Percentiles rank a stretch among this genome's conserved stretches.
Conservation (phyloP, 2,888 invertebrate genomes). For the Selenia dentaria region DNA sequence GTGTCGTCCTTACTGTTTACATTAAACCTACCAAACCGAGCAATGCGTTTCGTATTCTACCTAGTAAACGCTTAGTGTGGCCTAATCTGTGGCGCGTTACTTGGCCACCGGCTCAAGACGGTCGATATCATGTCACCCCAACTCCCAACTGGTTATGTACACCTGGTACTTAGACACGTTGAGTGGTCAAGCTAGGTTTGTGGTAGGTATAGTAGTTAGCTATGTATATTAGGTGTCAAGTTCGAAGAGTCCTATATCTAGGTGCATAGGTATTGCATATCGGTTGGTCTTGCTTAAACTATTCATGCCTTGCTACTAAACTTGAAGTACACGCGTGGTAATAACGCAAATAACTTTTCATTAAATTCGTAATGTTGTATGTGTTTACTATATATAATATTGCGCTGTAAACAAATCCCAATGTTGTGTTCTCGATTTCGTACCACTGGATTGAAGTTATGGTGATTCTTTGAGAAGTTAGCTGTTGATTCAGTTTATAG, state of each 20-base stretch:
- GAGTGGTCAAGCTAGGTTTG: constrained; percentile 14
- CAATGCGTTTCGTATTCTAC: neutral
- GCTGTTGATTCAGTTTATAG: too few species aligned
- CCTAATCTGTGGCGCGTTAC: constrained; percentile 31
- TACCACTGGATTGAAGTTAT: too few species aligned
- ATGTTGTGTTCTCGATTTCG: too few species aligned
- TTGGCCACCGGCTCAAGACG: constrained; percentile 82
- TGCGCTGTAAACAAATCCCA: too few species aligned
- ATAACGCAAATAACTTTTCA: too few species aligned
- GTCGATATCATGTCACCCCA: constrained; percentile 81
- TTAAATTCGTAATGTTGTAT: too few species aligned
- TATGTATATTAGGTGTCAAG: constrained; percentile 12
- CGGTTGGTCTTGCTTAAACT: neutral
- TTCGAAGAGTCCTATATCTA: neutral
- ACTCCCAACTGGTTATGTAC: constrained; percentile 72
- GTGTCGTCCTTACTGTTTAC: too few species aligned
- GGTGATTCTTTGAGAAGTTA: too few species aligned
- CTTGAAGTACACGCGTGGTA: too few species aligned
- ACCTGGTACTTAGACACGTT: constrained; percentile 68
- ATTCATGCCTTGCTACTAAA: neutral
- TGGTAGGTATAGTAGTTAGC: constrained; percentile 33
- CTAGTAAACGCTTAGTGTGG: constrained; percentile 38
- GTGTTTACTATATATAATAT: too few species aligned
- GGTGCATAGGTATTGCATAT: neutral
- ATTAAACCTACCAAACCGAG: neutral